Base-by-base conservation (phyloP, 2,888 invertebrate species). In the Cheilosia variabilis region DNA sequence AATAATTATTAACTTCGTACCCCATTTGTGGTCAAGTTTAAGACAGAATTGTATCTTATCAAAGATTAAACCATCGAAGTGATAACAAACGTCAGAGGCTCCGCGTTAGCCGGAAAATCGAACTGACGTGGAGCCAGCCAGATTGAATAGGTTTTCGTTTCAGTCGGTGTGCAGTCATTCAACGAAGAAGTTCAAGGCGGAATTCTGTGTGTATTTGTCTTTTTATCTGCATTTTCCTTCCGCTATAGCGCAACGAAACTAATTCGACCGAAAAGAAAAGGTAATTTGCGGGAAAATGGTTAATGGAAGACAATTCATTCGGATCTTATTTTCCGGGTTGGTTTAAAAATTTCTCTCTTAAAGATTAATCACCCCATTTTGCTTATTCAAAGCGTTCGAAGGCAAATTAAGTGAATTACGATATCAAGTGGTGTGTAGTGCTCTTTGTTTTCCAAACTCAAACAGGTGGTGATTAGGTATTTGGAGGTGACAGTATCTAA, bases 41-140 rank as follows among this genome's bases (percentile, higher is more conserved):
- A 82, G 71, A 82, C 41, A 65, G 53, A 43, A 9, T 47, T 58
- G 31, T 77, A 77, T 86, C 86, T 86, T 86, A 86, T 86, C 86
- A 83, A 22, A 63, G 41, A 65, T 27, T 50, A 77, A 58, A 47
- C 34, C 19, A 58, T 22, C 17, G 17, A 52, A 45, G n/a, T 72
- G 86, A 86, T 86, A 86, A 81, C 43, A 13, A 45, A 47, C 63
- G 66, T 68, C 68, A 72, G 66, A 81, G 71, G 45, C 72, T 79
- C 71, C 68, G 66, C n/a, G 77, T 79, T 66, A 76, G 66, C n/a
- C 47, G 53, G 60, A 19, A 68, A 58, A 60, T 55, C 66, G 24
- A 69, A 60, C 45, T 41, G 71, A 55, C 52, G 73, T 81, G 71
- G 76, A 66, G 22, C 57, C 55, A 31, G 22, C 37, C 10, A 37